Conservation (phyloP, 2,888 invertebrate species). For the Drosophila nigritarsus region DNA sequence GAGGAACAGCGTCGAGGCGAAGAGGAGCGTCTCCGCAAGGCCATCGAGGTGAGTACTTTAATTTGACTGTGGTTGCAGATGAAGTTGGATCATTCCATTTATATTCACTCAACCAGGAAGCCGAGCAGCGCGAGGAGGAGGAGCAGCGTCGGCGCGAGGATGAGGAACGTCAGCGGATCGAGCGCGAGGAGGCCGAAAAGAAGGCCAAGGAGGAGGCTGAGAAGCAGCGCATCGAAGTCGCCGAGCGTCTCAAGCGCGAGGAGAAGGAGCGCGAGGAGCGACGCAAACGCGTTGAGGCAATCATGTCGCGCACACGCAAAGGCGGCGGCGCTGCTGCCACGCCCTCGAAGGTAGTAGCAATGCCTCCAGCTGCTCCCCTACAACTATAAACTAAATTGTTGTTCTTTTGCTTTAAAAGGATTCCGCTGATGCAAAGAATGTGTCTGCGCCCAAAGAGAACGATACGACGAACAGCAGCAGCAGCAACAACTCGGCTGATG, state of each 20-base stretch:
- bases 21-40: slow-evolving; percentile 93
- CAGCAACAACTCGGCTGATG: slow-evolving; percentile 55
- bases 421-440: slow-evolving; percentile 65
- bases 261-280: slow-evolving; percentile 95
- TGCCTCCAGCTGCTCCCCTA: not conserved
- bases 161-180: slow-evolving; percentile 87
- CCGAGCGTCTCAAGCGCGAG: slow-evolving; percentile 92
- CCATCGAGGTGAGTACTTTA: slow-evolving; percentile 88
- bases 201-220: slow-evolving; percentile 95
- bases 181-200: slow-evolving; percentile 91
- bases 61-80: not conserved
- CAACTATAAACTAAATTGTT: not conserved
- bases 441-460: slow-evolving; percentile 53
- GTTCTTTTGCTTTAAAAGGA: slow-evolving; percentile 52
- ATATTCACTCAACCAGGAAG: slow-evolving; percentile 86
- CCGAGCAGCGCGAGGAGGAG: slow-evolving; percentile 91
- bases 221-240: slow-evolving; percentile 92
- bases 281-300: slow-evolving; percentile 95
- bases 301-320: slow-evolving; percentile 94
- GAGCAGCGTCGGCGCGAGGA: slow-evolving; percentile 90
- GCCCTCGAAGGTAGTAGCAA: slow-evolving; percentile 83
- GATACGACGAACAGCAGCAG: slow-evolving; percentile 58
- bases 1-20: slow-evolving; percentile 93
- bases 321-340: slow-evolving; percentile 70
- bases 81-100: not conserved